These are phyloP conservation scores for Ypsolopha scabrella DNA, from an alignment of 2,888 invertebrate species.

Conservation along the genomic window DNA sequence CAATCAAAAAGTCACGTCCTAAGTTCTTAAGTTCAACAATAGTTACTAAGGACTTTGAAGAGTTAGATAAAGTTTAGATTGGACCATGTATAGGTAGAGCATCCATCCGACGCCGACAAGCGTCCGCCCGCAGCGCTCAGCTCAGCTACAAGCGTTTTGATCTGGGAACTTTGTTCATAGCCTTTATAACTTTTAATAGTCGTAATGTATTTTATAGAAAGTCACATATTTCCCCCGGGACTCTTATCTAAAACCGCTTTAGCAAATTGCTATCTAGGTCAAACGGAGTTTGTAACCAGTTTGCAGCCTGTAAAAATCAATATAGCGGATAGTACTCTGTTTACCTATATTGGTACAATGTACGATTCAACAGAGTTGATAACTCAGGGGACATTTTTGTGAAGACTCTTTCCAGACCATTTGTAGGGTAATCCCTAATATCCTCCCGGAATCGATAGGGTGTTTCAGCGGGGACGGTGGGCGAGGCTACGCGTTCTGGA, in stretches of 20 bases:
- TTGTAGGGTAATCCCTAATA: neutral
- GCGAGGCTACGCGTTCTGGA: neutral
- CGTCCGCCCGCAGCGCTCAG: neutral
- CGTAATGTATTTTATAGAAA: neutral
- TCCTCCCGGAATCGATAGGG: neutral
- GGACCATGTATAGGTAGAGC: constrained; percentile 17
- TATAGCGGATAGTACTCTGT: too few relatives aligned
- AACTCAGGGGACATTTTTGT: neutral
- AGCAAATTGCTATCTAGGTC: neutral
- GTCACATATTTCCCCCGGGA: neutral
- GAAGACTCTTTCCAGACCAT: neutral
- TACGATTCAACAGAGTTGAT: too few relatives aligned
- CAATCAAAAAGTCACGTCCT: too few relatives aligned
- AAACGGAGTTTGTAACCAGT: neutral
- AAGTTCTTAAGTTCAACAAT: too few relatives aligned
- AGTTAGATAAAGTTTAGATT: constrained; percentile 27
- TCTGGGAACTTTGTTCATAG: constrained; percentile 28
- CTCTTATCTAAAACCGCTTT: neutral
- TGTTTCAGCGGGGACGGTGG: neutral
- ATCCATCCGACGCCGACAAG: neutral
- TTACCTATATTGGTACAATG: too few relatives aligned
- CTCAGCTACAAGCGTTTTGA: constrained; percentile 12
- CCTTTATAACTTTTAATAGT: constrained; percentile 8
- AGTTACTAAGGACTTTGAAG: too few relatives aligned
- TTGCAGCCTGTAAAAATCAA: neutral